Base-by-base conservation (phyloP, 2,888 invertebrate species). In the Actias luna region DNA sequence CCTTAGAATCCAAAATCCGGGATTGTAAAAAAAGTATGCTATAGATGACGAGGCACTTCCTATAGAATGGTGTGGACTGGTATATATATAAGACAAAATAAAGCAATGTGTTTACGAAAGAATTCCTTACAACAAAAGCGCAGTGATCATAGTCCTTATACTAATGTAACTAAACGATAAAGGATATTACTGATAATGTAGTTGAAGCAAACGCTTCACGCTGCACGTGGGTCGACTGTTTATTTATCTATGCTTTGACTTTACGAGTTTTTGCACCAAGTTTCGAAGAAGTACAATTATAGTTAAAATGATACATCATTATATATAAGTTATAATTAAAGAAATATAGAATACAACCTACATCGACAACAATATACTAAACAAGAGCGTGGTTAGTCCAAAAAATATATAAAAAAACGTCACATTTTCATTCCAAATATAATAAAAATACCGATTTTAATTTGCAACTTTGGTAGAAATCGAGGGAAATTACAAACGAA, bases 381-480 rank as follows among this genome's bases (percentile, higher is more conserved):
- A 50, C 7, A 42, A 7, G 42, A 4, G 18, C 18, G n/a, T n/a
- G n/a, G n/a, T n/a, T n/a, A n/a, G n/a, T n/a, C n/a, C n/a, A n/a
- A n/a, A n/a, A n/a, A n/a, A 42, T n/a, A 18, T 18, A 5, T 7
- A 42, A 42, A 42, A 18, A 5, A 12, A 39, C n/a, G 14, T 39
- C 14, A 12, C 39, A 5, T 18, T 42, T 18, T n/a, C 0, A 67
- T 69, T 65, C 62, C 69, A 70, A 67, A 67, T 70, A 64, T 22
- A 52, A 14, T 18, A 35, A 33, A 59, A 33, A 58, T 22, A 62
- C 42, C 33, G 42, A 36, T 58, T 58, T 62, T 27, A 61, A 57
- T 71, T 70, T 64, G 65, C 66, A 65, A 70, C 74, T 72, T 73
- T 70, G 74, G 71, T 73, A 60, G 46, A 63, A 59, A 66, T 61